Evolutionary conservation across 2,113 vertebrate genomes (phyloP).

Genomic region (Corvus moneduloides): DNA sequence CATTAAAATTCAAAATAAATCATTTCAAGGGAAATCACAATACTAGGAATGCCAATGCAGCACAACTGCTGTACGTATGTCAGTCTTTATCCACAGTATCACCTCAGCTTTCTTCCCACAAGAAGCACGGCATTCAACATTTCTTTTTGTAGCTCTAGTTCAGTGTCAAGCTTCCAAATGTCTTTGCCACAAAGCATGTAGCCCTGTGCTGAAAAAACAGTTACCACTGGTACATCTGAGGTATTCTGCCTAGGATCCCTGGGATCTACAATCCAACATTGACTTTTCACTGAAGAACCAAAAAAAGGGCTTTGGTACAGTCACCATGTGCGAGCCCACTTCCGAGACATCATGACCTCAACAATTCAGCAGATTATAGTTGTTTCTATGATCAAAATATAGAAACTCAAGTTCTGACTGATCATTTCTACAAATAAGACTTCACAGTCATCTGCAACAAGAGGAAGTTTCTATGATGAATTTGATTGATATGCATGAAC

Average conservation of each 20-base stretch:
- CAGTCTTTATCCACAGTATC: background rate
- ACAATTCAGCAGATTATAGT: background rate
- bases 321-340: rapidly evolving
- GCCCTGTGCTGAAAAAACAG: background rate
- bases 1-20: background rate
- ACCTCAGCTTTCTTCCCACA: background rate
- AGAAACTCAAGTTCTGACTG: background rate
- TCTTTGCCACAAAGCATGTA: background rate
- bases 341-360: background rate
- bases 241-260: background rate
- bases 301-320: background rate
- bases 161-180: background rate
- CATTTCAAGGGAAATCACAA: background rate
- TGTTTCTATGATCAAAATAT: background rate
- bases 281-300: background rate
- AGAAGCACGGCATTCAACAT: background rate
- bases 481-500: background rate
- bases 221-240: background rate
- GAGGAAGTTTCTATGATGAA: background rate
- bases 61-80: background rate
- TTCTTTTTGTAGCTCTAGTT: background rate
- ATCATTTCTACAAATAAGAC: background rate
- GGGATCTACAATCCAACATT: background rate
- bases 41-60: background rate
- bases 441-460: background rate